Percentiles rank a stretch among this genome's conserved stretches.
These are phyloP conservation scores for Andrena marginata DNA, from an alignment of 2,888 invertebrate genomes.

Conservation along the genomic window DNA sequence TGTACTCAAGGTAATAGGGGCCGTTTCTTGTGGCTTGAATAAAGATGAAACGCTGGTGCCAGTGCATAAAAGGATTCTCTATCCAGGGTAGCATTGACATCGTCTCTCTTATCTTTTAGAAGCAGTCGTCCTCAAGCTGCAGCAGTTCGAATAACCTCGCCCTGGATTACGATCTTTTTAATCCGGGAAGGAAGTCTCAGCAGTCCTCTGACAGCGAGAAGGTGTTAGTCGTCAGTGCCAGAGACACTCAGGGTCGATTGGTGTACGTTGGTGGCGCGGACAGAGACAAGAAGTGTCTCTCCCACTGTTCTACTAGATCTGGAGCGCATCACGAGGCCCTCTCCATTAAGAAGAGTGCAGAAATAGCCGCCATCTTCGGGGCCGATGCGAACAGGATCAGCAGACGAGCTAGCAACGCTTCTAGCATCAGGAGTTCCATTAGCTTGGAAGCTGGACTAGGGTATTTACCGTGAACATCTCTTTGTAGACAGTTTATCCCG, in stretches of 20 bases:
- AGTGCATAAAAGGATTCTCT: neutral
- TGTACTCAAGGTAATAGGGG: conserved; percentile 78
- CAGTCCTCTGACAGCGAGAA: conserved; percentile 81
- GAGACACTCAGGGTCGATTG: conserved; percentile 85
- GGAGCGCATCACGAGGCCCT: conserved; percentile 88
- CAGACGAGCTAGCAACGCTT: conserved; percentile 79
- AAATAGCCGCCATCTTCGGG: conserved; percentile 94
- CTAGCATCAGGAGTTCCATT: conserved; percentile 81
- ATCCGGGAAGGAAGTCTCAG: conserved; percentile 79
- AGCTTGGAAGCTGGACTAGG: conserved; percentile 83
- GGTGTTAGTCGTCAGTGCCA: conserved; percentile 85
- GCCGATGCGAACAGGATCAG: conserved; percentile 84
- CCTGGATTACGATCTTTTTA: conserved; percentile 91
- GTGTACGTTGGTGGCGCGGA: conserved; percentile 84
- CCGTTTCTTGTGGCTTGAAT: neutral
- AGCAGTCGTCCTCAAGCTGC: conserved; percentile 78
- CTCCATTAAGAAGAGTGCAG: conserved; percentile 95
- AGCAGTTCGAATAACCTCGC: conserved; percentile 89
- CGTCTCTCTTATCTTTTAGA: conserved; percentile 62
- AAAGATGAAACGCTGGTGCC: neutral
- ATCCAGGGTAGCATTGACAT: neutral
- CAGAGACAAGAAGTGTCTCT: conserved; percentile 75
- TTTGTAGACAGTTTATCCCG: neutral
- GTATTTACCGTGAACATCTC: conserved; percentile 78
- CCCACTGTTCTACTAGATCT: conserved; percentile 66